phyloP scores from a whole-genome alignment of 2,888 invertebrate genomes.

The Rhorus exstirpatorius region DNA sequence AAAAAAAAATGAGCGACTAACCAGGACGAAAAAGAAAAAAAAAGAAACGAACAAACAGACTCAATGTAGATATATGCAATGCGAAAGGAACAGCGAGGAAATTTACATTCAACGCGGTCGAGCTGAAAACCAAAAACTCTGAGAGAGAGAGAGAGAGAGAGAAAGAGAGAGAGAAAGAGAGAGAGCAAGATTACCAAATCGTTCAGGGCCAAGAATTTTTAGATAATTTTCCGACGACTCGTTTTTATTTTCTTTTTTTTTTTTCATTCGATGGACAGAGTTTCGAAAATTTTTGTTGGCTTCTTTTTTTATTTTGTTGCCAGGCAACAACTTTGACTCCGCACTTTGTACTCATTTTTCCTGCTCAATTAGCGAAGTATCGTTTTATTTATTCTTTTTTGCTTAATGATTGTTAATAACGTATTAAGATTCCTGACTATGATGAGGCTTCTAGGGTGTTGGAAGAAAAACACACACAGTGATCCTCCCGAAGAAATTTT shows the following conservation, averaged over 20 bases:
- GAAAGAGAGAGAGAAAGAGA: too few species aligned
- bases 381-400: slow-evolving; percentile 18
- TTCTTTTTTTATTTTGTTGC: background rate
- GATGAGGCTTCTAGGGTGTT: background rate
- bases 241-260: slow-evolving; percentile 23
- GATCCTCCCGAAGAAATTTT: slow-evolving; percentile 24
- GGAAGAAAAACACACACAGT: slow-evolving; percentile 11
- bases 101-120: slow-evolving; percentile 5
- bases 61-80: slow-evolving; percentile 20
- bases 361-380: slow-evolving; percentile 50
- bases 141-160: too few species aligned
- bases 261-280: slow-evolving; percentile 6
- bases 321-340: background rate
- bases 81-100: background rate
- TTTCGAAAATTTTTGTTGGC: background rate
- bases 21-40: slow-evolving; percentile 42
- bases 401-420: background rate
- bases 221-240: slow-evolving; percentile 20
- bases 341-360: slow-evolving; percentile 15
- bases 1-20: background rate
- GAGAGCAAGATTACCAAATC: background rate
- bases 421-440: slow-evolving; percentile 19
- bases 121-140: slow-evolving; percentile 20
- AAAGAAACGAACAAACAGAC: too few species aligned
- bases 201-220: slow-evolving; percentile 43